Evolutionary conservation across 1,140 invertebrate genomes (phyloP).

Genomic region (Rhyzopertha dominica): DNA sequence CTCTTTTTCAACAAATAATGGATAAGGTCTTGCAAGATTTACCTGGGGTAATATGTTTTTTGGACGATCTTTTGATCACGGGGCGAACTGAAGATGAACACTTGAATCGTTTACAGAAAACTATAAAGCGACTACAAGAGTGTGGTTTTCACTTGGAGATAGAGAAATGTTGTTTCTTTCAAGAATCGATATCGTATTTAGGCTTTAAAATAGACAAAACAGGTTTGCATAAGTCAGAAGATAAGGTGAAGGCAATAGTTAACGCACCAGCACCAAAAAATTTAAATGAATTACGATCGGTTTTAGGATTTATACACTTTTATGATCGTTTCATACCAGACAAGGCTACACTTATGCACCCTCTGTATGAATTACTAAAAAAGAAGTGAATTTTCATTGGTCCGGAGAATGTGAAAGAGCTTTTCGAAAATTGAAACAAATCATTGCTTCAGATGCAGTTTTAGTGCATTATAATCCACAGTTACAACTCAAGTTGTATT

Average conservation of each 20-base stretch:
- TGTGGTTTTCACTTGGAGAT: constrained; percentile 18
- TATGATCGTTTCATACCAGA: constrained; percentile 4
- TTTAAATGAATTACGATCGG: too few relatives aligned
- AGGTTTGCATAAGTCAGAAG: constrained; percentile 37
- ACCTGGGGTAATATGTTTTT: constrained; percentile 13
- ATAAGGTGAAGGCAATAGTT: too few relatives aligned
- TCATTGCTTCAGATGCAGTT: constrained; percentile 23
- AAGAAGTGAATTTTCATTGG: constrained; percentile 23
- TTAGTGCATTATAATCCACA: constrained; percentile 20
- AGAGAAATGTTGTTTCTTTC: constrained; percentile 13
- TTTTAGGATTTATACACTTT: too few relatives aligned
- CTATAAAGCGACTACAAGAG: too few relatives aligned
- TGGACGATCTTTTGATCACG: constrained; percentile 14
- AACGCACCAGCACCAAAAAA: too few relatives aligned
- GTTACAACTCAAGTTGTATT: constrained; percentile 9
- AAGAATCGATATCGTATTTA: constrained; percentile 33
- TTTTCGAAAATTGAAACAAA: constrained; percentile 30
- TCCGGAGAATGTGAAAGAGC: constrained; percentile 16
- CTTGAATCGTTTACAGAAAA: constrained; percentile 13
- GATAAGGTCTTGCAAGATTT: constrained; percentile 9
- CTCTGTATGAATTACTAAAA: constrained; percentile 13
- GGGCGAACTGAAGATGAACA: constrained; percentile 5
- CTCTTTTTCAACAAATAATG: constrained; percentile 2
- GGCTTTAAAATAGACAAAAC: constrained; percentile 39
- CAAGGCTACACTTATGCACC: neutral